Evolutionary conservation across 2,888 invertebrate genomes (phyloP).

Genomic region (Rhorus exstirpatorius): DNA sequence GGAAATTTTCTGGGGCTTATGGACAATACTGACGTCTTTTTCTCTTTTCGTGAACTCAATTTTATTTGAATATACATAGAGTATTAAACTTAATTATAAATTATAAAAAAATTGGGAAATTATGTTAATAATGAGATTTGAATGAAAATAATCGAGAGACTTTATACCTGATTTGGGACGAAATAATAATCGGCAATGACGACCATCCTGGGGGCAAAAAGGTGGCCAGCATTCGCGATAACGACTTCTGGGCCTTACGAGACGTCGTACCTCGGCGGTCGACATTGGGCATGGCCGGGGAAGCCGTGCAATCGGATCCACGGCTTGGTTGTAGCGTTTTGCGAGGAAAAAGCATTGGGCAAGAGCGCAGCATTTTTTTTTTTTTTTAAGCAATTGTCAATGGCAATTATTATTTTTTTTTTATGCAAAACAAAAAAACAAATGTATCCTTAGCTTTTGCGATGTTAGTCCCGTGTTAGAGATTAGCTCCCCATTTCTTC

Average conservation of each 20-base stretch:
- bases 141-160: too few relatives aligned
- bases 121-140: too few relatives aligned
- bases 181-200: conserved; percentile 71
- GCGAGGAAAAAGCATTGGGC: conserved; percentile 46
- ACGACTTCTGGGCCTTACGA: conserved; percentile 70
- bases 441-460: conserved; percentile 8
- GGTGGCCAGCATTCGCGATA: conserved; percentile 74
- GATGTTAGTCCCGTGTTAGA: conserved; percentile 52
- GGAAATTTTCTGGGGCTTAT: too few relatives aligned
- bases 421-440: conserved; percentile 2
- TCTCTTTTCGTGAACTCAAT: too few relatives aligned
- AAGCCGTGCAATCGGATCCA: conserved; percentile 63
- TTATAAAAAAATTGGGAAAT: too few relatives aligned
- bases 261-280: conserved; percentile 69
- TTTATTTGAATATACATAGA: too few relatives aligned
- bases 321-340: conserved; percentile 53
- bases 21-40: too few relatives aligned
- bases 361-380: conserved; percentile 62
- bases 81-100: too few relatives aligned
- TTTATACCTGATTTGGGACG: conserved; percentile 69
- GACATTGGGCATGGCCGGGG: conserved; percentile 68
- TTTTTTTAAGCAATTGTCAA: conserved; percentile 44
- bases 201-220: conserved; percentile 71
- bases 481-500: conserved; percentile 8
- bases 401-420: conserved; percentile 3